phyloP scores from a whole-genome alignment of 2,888 invertebrate species.

The Lacanobia wlatinum region DNA sequence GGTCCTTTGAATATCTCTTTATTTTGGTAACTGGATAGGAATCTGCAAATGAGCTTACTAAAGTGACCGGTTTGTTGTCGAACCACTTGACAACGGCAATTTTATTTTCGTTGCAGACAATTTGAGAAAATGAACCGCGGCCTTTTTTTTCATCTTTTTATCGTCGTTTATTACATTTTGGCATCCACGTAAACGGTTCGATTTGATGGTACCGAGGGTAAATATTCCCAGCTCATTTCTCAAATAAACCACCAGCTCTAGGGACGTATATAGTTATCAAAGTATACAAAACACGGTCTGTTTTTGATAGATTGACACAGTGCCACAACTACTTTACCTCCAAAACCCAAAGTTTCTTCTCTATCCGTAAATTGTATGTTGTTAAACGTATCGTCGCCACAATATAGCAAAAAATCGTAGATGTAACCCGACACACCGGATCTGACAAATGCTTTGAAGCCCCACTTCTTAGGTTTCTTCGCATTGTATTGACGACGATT shows the following conservation, averaged over 20 bases:
- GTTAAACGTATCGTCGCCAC: slow-evolving; percentile 31
- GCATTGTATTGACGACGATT: slow-evolving; percentile 71
- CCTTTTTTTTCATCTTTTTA: slow-evolving; percentile 29
- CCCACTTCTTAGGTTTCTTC: slow-evolving; percentile 75
- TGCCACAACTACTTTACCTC: slow-evolving; percentile 69
- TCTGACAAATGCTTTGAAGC: slow-evolving; percentile 73
- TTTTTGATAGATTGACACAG: slow-evolving; percentile 55
- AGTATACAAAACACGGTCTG: slow-evolving; percentile 34
- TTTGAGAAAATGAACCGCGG: slow-evolving; percentile 26
- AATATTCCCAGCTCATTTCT: slow-evolving; percentile 33
- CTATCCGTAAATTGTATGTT: slow-evolving; percentile 28
- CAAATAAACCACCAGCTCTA: slow-evolving; percentile 41
- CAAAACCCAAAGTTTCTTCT: slow-evolving; percentile 54
- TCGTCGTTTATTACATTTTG: slow-evolving; percentile 23
- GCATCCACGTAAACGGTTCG: slow-evolving; percentile 48
- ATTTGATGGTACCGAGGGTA: slow-evolving; percentile 41
- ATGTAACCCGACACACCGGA: slow-evolving; percentile 74
- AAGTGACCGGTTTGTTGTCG: slow-evolving; percentile 30
- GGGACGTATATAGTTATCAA: slow-evolving; percentile 44
- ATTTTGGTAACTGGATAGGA: slow-evolving; percentile 15
- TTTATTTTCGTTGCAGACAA: slow-evolving; percentile 41
- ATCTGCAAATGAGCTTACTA: slow-evolving; percentile 23
- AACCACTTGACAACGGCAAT: slow-evolving; percentile 38
- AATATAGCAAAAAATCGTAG: slow-evolving; percentile 69
- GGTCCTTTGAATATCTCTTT: slow-evolving; percentile 24